Evolutionary conservation across 2,113 vertebrate species (phyloP).

Genomic region (Ramphastos sulfuratus): DNA sequence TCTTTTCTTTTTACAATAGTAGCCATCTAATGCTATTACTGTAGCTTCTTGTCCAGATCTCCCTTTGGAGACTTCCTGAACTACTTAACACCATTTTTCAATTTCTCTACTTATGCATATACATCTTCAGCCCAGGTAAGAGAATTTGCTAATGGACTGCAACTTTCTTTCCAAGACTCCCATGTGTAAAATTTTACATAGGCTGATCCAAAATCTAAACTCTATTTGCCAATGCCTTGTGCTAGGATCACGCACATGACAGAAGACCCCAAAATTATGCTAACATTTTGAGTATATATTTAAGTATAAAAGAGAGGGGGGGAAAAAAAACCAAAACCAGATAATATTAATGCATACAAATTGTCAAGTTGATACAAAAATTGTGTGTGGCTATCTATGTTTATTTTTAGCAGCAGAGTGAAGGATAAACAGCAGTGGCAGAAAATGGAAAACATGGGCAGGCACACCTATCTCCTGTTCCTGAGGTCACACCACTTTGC

Average conservation of each 20-base stretch:
- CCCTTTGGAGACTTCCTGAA: conserved; percentile 71
- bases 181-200: conserved; percentile 52
- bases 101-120: conserved; percentile 66
- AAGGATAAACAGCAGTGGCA: not conserved
- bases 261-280: conserved; percentile 16
- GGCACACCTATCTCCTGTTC: not conserved
- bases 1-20: conserved; percentile 46
- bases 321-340: too few species aligned
- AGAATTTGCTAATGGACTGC: conserved; percentile 63
- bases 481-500: not conserved
- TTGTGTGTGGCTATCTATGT: not conserved
- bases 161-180: conserved; percentile 61
- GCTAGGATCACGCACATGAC: not conserved
- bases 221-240: conserved; percentile 13
- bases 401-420: not conserved
- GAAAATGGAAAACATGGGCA: not conserved
- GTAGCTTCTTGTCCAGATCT: conserved; percentile 53
- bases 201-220: conserved; percentile 39
- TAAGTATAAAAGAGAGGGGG: not conserved
- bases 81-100: conserved; percentile 77
- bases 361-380: not conserved
- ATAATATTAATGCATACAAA: not conserved
- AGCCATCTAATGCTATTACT: conserved; percentile 44
- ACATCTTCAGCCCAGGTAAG: conserved; percentile 60
- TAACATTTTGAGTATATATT: not conserved